These are phyloP conservation scores for Amiota communis DNA, from an alignment of 2,888 invertebrate genomes.

Conservation along the genomic window DNA sequence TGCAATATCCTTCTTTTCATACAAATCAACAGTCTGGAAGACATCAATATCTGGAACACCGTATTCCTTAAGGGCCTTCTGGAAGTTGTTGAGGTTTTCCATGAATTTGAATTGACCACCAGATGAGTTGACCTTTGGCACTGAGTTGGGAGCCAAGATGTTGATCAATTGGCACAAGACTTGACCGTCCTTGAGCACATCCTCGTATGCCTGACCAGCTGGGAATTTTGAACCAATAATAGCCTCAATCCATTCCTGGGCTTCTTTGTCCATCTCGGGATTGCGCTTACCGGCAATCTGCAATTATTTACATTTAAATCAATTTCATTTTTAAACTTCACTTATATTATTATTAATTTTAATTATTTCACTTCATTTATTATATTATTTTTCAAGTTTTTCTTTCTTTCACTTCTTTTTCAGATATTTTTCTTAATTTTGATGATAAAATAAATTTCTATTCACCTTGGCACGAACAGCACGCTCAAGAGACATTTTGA, in stretches of 20 bases:
- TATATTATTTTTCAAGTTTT: conserved; percentile 30
- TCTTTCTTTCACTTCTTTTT: conserved; percentile 27
- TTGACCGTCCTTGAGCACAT: conserved; percentile 92
- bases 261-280: conserved; percentile 87
- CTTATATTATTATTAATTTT: neutral
- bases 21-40: conserved; percentile 97
- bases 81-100: conserved; percentile 98
- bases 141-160: conserved; percentile 89
- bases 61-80: conserved; percentile 87
- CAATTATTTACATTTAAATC: neutral
- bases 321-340: neutral
- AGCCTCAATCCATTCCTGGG: conserved; percentile 92
- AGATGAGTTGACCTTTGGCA: conserved; percentile 91
- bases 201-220: conserved; percentile 85
- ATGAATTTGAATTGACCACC: conserved; percentile 99
- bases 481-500: conserved; percentile 91
- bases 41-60: conserved; percentile 93
- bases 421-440: neutral
- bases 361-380: conserved; percentile 4
- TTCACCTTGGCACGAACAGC: conserved; percentile 91
- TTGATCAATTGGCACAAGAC: conserved; percentile 96
- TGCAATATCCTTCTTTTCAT: conserved; percentile 93
- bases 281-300: conserved; percentile 89
- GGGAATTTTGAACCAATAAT: conserved; percentile 92
- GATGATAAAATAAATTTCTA: conserved; percentile 34